These are phyloP conservation scores for Philopedon plagiatum DNA, from an alignment of 2,888 invertebrate species.

Conservation along the genomic window DNA sequence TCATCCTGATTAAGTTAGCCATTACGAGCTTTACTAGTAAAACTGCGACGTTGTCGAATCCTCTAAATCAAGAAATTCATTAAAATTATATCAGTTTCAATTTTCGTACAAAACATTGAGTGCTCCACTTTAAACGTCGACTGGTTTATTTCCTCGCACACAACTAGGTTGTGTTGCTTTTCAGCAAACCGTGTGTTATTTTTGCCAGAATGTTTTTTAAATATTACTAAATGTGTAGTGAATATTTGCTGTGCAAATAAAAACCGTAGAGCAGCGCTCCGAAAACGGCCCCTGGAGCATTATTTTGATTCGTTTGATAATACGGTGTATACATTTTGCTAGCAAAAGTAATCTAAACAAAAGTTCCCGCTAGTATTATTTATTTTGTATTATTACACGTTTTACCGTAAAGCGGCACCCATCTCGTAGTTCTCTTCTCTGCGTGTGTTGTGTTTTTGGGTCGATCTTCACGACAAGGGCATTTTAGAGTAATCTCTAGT, in stretches of 20 bases:
- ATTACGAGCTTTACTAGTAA: too few species aligned
- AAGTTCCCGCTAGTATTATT: conserved; percentile 48
- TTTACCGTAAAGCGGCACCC: background rate
- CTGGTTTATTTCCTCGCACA: too few species aligned
- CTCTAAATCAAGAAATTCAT: too few species aligned
- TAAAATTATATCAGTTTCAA: too few species aligned
- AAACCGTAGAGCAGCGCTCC: conserved; percentile 21
- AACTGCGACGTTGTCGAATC: too few species aligned
- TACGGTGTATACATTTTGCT: conserved; percentile 43
- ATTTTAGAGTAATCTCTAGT: too few species aligned
- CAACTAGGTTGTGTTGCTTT: conserved; percentile 4
- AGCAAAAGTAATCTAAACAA: conserved; percentile 50
- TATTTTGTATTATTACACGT: conserved; percentile 49
- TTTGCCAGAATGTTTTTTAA: conserved; percentile 12
- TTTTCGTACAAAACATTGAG: too few species aligned
- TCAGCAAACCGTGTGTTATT: background rate
- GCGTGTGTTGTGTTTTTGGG: conserved; percentile 7
- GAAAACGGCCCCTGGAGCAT: conserved; percentile 32
- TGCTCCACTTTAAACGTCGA: too few species aligned
- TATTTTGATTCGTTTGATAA: conserved; percentile 49
- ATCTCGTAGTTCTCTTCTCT: background rate
- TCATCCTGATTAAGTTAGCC: too few species aligned
- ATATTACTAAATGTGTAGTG: conserved; percentile 20
- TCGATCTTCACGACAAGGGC: too few species aligned
- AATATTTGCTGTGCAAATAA: conserved; percentile 42